Conservation (phyloP, 2,113 vertebrate genomes). For the Pseudopodoces humilis region DNA sequence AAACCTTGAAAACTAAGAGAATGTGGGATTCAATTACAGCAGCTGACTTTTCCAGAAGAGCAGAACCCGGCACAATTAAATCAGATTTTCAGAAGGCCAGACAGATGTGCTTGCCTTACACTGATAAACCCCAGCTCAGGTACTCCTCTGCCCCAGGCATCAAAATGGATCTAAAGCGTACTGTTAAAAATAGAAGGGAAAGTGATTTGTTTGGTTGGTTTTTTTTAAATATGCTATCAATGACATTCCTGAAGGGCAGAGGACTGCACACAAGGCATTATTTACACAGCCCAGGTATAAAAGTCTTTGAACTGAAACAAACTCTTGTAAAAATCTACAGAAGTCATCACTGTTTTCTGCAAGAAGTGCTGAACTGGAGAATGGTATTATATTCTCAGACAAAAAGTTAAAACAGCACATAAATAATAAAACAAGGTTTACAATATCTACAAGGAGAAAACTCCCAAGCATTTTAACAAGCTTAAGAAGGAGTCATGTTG, state of each 20-base stretch:
- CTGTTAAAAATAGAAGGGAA: conserved; percentile 38
- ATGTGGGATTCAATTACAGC: conserved; percentile 1
- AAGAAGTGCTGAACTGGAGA: not conserved
- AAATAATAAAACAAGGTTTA: not conserved
- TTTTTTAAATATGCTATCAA: conserved; percentile 22
- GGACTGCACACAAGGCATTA: conserved; percentile 36
- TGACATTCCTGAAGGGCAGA: not conserved
- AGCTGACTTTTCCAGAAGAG: not conserved
- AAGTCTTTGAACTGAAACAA: conserved; percentile 26
- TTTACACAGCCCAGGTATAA: conserved; percentile 53
- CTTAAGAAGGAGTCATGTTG: not conserved
- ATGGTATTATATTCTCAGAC: not conserved
- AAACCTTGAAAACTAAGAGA: conserved; percentile 24
- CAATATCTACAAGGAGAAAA: not conserved
- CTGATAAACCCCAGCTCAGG: not conserved
- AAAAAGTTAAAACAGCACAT: not conserved
- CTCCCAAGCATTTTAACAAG: not conserved
- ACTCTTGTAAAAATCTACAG: not conserved
- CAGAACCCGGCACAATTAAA: not conserved
- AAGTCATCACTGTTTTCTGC: not conserved
- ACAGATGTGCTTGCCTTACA: conserved; percentile 15
- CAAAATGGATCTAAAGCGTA: conserved; percentile 26
- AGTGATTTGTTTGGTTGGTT: not conserved
- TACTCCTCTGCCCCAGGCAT: not conserved
- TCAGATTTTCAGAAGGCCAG: not conserved